A percentile compares a stretch with the other conserved stretches of the same genome.
phyloP scores from a whole-genome alignment of 2,113 vertebrate species.

The Bos taurus region ARS-UCD2.0 NC_037336.1:58209001-58209500 shows the following conservation, averaged over 20 bases:
- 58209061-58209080: slow-evolving; percentile 45
- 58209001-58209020: slow-evolving; percentile 29
- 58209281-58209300: neutral
- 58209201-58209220: neutral
- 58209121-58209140: slow-evolving; percentile 20
- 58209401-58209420: neutral
- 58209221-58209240: neutral
- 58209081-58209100: slow-evolving; percentile 48
- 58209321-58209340: neutral
- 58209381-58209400: neutral
- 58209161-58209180: slow-evolving; percentile 22
- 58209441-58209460: neutral
- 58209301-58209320: neutral
- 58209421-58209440: neutral
- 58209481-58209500: neutral
- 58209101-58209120: slow-evolving; percentile 38
- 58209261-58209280: neutral
- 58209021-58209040: slow-evolving; percentile 51
- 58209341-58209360: neutral
- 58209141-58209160: slow-evolving; percentile 31
- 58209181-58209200: neutral
- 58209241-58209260: neutral
- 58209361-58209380: neutral
- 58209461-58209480: neutral
- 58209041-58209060: slow-evolving; percentile 40